Evolutionary conservation across 2,888 invertebrate genomes (phyloP).

Genomic region (Homarus gammarus): DNA sequence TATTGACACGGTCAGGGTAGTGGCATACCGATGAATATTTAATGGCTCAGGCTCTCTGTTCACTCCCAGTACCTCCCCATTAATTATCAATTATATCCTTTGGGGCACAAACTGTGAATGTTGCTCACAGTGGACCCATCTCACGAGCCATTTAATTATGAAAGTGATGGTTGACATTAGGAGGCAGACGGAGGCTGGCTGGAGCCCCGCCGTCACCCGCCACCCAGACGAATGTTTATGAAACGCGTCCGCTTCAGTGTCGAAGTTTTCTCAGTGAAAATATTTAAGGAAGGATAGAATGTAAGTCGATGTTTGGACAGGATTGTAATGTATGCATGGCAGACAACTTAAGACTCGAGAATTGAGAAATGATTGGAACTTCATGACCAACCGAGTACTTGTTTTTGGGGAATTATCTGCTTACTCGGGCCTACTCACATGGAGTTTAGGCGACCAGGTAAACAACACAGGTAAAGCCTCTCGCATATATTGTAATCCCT

Average conservation of each 20-base stretch:
- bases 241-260: conserved; percentile 32
- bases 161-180: neutral
- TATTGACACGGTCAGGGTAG: conserved; percentile 43
- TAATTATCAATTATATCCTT: conserved; percentile 48
- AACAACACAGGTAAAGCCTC: neutral
- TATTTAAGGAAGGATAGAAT: conserved; percentile 67
- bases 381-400: conserved; percentile 48
- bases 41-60: conserved; percentile 25
- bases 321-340: conserved; percentile 42
- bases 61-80: conserved; percentile 29
- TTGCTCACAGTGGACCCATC: too few relatives aligned
- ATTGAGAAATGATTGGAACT: conserved; percentile 52
- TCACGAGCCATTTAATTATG: neutral
- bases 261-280: conserved; percentile 51
- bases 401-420: conserved; percentile 57
- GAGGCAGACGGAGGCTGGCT: neutral
- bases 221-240: conserved; percentile 36
- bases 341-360: conserved; percentile 51
- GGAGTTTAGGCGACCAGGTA: conserved; percentile 11
- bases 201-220: neutral
- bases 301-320: conserved; percentile 60
- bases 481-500: conserved; percentile 17
- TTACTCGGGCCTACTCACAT: conserved; percentile 45
- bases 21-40: conserved; percentile 49
- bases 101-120: neutral